Evolutionary conservation across 1,140 invertebrate species (phyloP).

Genomic region (Musca vetustissima): DNA sequence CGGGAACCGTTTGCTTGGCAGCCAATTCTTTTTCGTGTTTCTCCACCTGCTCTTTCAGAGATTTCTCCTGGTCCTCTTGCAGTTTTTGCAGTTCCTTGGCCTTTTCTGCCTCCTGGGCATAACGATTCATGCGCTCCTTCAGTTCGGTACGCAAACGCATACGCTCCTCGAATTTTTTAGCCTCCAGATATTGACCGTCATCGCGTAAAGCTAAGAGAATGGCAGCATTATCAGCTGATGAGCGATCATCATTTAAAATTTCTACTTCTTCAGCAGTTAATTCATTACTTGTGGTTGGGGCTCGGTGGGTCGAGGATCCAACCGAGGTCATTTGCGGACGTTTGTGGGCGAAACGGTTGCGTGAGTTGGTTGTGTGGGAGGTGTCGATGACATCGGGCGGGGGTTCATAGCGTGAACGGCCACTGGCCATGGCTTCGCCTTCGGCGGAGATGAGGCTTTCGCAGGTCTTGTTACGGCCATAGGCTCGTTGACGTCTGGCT

Average conservation of each 20-base stretch:
- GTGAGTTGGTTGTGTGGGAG: slow-evolving; percentile 31
- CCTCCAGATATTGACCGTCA: slow-evolving; percentile 58
- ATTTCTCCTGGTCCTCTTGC: not conserved
- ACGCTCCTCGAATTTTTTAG: slow-evolving; percentile 64
- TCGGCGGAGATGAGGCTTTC: slow-evolving; percentile 31
- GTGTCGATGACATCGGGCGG: not conserved
- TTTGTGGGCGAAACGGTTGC: slow-evolving; percentile 35
- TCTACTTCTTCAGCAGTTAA: slow-evolving; percentile 44
- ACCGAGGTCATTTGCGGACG: slow-evolving; percentile 9
- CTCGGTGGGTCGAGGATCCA: slow-evolving; percentile 12
- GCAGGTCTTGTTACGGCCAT: slow-evolving; percentile 40
- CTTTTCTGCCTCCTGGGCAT: slow-evolving; percentile 69
- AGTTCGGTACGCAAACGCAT: slow-evolving; percentile 79
- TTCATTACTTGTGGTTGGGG: slow-evolving; percentile 19
- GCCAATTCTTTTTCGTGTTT: slow-evolving; percentile 28
- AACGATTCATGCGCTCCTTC: slow-evolving; percentile 75
- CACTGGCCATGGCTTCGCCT: not conserved
- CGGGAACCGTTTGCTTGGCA: slow-evolving; percentile 33
- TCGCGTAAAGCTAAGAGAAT: slow-evolving; percentile 48
- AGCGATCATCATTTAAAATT: slow-evolving; percentile 47
- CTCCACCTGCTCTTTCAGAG: not conserved
- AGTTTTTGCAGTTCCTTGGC: slow-evolving; percentile 12
- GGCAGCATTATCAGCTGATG: slow-evolving; percentile 52
- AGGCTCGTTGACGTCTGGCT: slow-evolving; percentile 26
- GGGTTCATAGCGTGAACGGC: slow-evolving; percentile 27